Evolutionary conservation across 35 echinoderm and acorn worm genomes (phyloP).

Genomic region (Acanthaster planci): DNA sequence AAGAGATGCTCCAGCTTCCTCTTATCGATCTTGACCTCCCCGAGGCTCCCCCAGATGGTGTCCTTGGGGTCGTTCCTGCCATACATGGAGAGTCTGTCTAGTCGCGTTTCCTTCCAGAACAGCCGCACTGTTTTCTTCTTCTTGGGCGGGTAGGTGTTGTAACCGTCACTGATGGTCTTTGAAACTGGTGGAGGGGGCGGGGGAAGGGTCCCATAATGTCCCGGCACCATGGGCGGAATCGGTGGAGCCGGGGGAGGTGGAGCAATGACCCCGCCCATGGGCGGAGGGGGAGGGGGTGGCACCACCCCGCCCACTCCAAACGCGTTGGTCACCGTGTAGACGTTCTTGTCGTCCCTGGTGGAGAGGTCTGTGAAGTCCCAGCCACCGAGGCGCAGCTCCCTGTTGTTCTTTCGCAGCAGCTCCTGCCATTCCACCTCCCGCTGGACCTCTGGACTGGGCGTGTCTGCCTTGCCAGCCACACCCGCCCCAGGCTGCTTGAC

Average conservation of each 20-base stretch:
- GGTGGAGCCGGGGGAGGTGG: conserved; percentile 70
- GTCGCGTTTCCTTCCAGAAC: conserved; percentile 68
- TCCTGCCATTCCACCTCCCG: conserved; percentile 69
- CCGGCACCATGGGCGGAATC: conserved; percentile 62
- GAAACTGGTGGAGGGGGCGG: conserved; percentile 44
- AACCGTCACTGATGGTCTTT: conserved; percentile 24
- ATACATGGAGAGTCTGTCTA: conserved; percentile 43
- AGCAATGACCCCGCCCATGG: conserved; percentile 12
- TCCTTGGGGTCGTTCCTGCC: conserved; percentile 35
- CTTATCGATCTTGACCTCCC: conserved; percentile 54
- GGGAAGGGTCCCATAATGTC: conserved; percentile 14
- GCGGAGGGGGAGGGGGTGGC: conserved; percentile 47
- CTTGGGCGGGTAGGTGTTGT: conserved; percentile 48
- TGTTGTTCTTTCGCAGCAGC: conserved; percentile 66
- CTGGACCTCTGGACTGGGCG: conserved; percentile 7
- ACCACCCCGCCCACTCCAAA: conserved; percentile 13
- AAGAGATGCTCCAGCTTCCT: conserved; percentile 93
- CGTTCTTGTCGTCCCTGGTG: conserved; percentile 76
- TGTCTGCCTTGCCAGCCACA: neutral
- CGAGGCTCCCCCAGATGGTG: neutral
- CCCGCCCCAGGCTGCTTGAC: neutral
- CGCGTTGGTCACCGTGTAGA: conserved; percentile 53
- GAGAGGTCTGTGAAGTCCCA: conserved; percentile 83
- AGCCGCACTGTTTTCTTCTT: conserved; percentile 95
- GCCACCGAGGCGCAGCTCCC: conserved; percentile 68